Evolutionary conservation across 23 tunicate genomes (phyloP), one percentile per base, ranked within the genome.

Genomic region (Styela clava): DNA sequence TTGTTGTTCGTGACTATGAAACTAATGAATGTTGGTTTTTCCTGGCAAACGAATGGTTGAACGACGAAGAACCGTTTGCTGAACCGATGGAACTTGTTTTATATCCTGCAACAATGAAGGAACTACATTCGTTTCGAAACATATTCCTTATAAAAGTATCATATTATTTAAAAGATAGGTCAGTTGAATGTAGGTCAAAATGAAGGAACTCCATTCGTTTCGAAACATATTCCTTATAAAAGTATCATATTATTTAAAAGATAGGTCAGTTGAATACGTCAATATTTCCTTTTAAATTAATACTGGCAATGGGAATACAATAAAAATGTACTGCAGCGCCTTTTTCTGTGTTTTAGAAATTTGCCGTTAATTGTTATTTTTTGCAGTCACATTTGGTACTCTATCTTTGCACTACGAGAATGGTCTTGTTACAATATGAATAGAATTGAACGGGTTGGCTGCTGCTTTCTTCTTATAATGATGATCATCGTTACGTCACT

Each of bases 301-400:
- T n/a, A n/a, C n/a, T n/a, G n/a, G n/a, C n/a, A n/a, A n/a, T n/a
- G n/a, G n/a, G n/a, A n/a, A n/a, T n/a, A n/a, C n/a, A n/a, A n/a
- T n/a, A n/a, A n/a, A n/a, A n/a, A n/a, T n/a, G n/a, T n/a, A n/a
- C n/a, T n/a, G n/a, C n/a, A n/a, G n/a, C n/a, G n/a, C n/a, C n/a
- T n/a, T n/a, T n/a, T n/a, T n/a, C n/a, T n/a, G n/a, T n/a, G n/a
- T n/a, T n/a, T n/a, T n/a, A n/a, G n/a, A n/a, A n/a, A n/a, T n/a
- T n/a, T n/a, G n/a, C n/a, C n/a, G n/a, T n/a, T n/a, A n/a, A n/a
- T n/a, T n/a, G n/a, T n/a, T n/a, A n/a, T n/a, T n/a, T 51, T 78
- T 64, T 69, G 19, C 69, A 85, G 88, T 20, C 89, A 86, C 44
- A 12, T 79, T 5, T 86, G 83, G 72, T 86, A 79, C 62, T 86